A percentile compares a stretch with the other conserved stretches of the same genome.
phyloP scores from a whole-genome alignment of 2,888 invertebrate genomes.

The Chymomyza fuscimana region DNA sequence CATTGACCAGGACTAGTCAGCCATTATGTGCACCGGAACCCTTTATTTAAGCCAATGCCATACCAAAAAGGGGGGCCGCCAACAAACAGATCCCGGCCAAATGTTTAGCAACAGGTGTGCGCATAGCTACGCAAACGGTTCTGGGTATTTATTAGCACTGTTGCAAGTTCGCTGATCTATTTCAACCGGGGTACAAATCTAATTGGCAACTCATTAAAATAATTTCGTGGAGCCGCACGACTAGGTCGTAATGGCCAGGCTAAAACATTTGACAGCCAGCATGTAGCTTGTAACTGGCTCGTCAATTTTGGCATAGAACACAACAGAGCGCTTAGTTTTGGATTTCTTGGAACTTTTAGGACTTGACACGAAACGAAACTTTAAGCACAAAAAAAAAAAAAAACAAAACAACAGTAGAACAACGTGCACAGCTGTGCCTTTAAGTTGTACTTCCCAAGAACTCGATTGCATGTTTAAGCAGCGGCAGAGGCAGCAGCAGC shows the following conservation, averaged over 20 bases:
- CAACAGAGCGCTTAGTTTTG: constrained; percentile 38
- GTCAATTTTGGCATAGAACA: constrained; percentile 62
- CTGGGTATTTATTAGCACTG: background rate
- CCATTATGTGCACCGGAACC: background rate
- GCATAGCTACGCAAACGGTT: background rate
- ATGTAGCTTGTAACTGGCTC: constrained; percentile 28
- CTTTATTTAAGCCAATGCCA: background rate
- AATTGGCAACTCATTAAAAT: constrained; percentile 72
- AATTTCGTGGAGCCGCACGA: constrained; percentile 23
- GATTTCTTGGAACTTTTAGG: constrained; percentile 67
- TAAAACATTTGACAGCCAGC: background rate
- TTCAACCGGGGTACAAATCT: constrained; percentile 43
- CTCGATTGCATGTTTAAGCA: constrained; percentile 7
- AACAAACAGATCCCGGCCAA: background rate
- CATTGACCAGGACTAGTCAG: background rate
- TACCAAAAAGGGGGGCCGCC: background rate
- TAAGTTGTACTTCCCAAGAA: constrained; percentile 8
- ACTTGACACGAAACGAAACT: constrained; percentile 63
- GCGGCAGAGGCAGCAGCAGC: background rate
- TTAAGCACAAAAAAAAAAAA: constrained; percentile 19
- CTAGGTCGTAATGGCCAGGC: background rate
- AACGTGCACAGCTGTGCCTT: constrained; percentile 39
- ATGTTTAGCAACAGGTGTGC: constrained; percentile 1
- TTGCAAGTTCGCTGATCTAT: constrained; percentile 38
- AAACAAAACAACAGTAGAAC: constrained; percentile 9